phyloP scores from a whole-genome alignment of 2,888 invertebrate species.

The Platycheirus rosarum region DNA sequence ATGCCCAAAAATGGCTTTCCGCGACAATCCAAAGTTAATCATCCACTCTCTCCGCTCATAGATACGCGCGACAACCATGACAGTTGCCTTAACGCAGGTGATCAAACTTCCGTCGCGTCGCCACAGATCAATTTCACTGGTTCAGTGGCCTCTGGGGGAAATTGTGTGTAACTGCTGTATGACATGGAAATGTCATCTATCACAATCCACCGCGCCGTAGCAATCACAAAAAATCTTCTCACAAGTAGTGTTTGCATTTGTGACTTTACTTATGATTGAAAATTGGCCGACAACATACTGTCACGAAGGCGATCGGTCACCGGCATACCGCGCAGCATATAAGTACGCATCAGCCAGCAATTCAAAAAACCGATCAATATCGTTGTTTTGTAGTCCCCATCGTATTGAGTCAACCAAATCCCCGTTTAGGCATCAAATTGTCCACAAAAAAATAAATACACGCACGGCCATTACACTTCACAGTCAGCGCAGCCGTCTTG shows the following conservation, averaged over 20 bases:
- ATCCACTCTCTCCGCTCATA: slow-evolving; percentile 60
- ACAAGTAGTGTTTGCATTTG: slow-evolving; percentile 73
- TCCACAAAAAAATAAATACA: slow-evolving; percentile 62
- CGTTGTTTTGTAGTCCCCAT: slow-evolving; percentile 65
- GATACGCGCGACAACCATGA: slow-evolving; percentile 67
- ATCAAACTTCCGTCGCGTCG: slow-evolving; percentile 71
- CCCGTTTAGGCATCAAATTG: slow-evolving; percentile 74
- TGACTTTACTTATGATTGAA: slow-evolving; percentile 71
- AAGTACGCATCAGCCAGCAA: slow-evolving; percentile 18
- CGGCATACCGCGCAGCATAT: slow-evolving; percentile 53
- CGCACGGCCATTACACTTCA: slow-evolving; percentile 73
- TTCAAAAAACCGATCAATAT: slow-evolving; percentile 51
- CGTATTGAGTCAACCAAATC: slow-evolving; percentile 72
- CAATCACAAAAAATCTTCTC: slow-evolving; percentile 50
- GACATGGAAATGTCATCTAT: slow-evolving; percentile 72
- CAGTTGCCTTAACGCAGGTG: slow-evolving; percentile 70
- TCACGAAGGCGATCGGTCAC: slow-evolving; percentile 70
- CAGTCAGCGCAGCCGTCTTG: slow-evolving; percentile 35
- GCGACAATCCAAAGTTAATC: slow-evolving; percentile 68
- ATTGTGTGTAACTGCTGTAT: slow-evolving; percentile 59
- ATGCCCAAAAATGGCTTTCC: slow-evolving; percentile 64
- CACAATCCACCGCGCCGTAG: slow-evolving; percentile 11
- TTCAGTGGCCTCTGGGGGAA: slow-evolving; percentile 73
- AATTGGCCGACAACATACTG: slow-evolving; percentile 71
- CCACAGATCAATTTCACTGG: slow-evolving; percentile 73